Conservation (phyloP, 2,888 invertebrate species). For the Hylaea fasciaria region DNA sequence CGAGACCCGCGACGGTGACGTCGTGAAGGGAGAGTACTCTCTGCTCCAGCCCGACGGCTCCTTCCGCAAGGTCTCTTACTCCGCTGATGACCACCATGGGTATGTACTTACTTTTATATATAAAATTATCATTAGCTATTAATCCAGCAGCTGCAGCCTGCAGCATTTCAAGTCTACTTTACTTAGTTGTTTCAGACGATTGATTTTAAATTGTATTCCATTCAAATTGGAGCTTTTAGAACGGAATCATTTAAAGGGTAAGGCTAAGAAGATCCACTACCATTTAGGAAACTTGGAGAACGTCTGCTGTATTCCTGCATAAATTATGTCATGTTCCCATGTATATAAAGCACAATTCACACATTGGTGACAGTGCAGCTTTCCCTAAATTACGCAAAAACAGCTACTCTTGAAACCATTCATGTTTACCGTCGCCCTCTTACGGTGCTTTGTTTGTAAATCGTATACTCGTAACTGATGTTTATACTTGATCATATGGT, state of each 20-base stretch:
- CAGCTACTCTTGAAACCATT: slow-evolving; percentile 42
- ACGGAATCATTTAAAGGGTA: slow-evolving; percentile 10
- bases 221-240: slow-evolving; percentile 9
- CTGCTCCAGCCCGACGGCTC: slow-evolving; percentile 86
- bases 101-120: slow-evolving; percentile 50
- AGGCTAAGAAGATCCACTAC: slow-evolving; percentile 29
- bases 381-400: slow-evolving; percentile 66
- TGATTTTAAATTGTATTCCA: slow-evolving; percentile 14
- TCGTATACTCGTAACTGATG: slow-evolving; percentile 47
- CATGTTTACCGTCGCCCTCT: slow-evolving; percentile 56
- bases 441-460: slow-evolving; percentile 53
- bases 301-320: slow-evolving; percentile 6
- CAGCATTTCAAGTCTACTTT: not conserved
- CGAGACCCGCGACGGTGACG: slow-evolving; percentile 86
- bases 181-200: slow-evolving; percentile 6
- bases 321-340: slow-evolving; percentile 2
- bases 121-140: not conserved
- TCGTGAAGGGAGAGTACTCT: slow-evolving; percentile 87
- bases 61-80: slow-evolving; percentile 85
- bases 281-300: slow-evolving; percentile 18
- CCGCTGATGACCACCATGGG: slow-evolving; percentile 85
- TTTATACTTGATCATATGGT: slow-evolving; percentile 69
- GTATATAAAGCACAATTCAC: slow-evolving; percentile 35
- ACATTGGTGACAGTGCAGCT: slow-evolving; percentile 56
- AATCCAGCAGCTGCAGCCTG: not conserved